Conservation (phyloP, 2,113 vertebrate species). For the Proteles cristata region DNA sequence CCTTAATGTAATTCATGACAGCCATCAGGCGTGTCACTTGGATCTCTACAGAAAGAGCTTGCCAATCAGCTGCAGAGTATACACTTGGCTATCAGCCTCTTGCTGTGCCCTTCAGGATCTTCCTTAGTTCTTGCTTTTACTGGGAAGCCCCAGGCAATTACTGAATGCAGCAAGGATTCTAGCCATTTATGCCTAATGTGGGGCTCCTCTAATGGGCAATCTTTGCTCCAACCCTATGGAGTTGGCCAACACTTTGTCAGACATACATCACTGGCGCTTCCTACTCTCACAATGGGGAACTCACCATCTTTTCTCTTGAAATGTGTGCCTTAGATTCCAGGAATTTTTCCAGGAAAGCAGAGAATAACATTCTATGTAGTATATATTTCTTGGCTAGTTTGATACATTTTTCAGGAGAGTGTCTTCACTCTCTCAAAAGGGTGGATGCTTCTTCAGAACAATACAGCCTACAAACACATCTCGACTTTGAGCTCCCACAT, state of each 20-base stretch:
- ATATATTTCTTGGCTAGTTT: background rate
- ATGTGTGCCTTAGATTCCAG: background rate
- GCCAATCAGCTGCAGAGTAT: background rate
- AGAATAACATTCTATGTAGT: background rate
- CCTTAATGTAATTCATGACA: background rate
- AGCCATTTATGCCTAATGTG: background rate
- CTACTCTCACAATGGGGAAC: background rate
- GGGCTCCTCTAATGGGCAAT: background rate
- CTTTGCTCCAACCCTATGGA: background rate
- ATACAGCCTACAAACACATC: background rate
- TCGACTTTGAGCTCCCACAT: background rate
- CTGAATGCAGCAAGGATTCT: background rate
- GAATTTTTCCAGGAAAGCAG: conserved; percentile 24
- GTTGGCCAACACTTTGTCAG: background rate
- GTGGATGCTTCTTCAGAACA: background rate
- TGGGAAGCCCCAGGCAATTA: background rate
- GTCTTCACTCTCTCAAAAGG: background rate
- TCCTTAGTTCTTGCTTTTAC: background rate
- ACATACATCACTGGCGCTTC: background rate
- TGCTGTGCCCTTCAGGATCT: background rate
- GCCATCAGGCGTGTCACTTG: background rate
- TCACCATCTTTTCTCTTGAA: background rate
- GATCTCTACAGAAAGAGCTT: background rate
- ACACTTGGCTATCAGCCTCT: background rate
- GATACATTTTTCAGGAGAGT: background rate